Conservation (phyloP, 2,888 invertebrate species). For the Drosophila nigritarsus region DNA sequence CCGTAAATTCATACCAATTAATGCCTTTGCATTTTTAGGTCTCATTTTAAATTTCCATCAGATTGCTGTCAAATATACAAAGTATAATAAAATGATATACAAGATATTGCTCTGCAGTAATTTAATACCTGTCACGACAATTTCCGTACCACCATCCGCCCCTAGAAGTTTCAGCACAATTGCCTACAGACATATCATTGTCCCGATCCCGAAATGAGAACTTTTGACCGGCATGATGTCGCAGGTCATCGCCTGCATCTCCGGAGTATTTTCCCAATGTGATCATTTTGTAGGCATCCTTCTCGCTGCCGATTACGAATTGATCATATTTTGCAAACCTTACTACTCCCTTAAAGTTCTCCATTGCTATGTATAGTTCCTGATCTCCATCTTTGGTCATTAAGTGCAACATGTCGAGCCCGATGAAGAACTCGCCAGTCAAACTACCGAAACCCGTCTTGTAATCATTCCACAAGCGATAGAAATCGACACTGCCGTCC, state of each 20-base stretch:
- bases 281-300: neutral
- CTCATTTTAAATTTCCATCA: neutral
- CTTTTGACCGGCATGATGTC: rapidly evolving
- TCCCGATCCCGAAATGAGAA: neutral
- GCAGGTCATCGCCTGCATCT: neutral
- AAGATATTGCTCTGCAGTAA: neutral
- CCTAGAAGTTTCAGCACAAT: rapidly evolving
- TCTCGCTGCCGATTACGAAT: neutral
- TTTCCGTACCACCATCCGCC: neutral
- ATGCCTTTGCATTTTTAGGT: rapidly evolving
- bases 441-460: neutral
- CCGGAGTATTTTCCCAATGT: neutral
- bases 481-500: constrained; percentile 36
- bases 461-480: neutral
- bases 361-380: neutral
- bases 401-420: neutral
- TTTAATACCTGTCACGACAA: neutral
- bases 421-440: neutral
- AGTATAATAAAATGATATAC: neutral
- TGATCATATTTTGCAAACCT: neutral
- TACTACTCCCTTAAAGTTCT: neutral
- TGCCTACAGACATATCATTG: neutral
- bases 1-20: rapidly evolving
- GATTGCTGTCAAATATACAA: neutral
- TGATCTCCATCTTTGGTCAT: neutral